These are phyloP conservation scores for Caradrina clavipalpis DNA, from an alignment of 2,888 invertebrate species.

Conservation along the genomic window DNA sequence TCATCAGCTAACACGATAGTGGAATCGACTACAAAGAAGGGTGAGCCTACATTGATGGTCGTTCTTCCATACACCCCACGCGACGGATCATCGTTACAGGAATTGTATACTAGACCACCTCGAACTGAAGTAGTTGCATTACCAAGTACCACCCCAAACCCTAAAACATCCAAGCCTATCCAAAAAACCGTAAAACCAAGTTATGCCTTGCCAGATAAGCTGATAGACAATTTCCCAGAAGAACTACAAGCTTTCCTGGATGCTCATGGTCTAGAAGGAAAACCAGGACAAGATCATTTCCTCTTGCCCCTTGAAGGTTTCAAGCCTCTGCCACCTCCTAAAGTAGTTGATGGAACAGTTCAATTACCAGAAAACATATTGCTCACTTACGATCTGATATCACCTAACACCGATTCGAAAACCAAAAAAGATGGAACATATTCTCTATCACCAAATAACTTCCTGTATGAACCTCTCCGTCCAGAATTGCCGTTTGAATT, in stretches of 20 bases:
- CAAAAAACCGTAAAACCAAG: conserved; percentile 72
- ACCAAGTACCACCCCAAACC: conserved; percentile 76
- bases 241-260: conserved; percentile 85
- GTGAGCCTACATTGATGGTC: conserved; percentile 90
- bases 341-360: conserved; percentile 81
- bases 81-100: conserved; percentile 90
- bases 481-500: conserved; percentile 83
- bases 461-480: conserved; percentile 82
- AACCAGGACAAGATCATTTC: conserved; percentile 83
- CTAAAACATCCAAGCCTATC: conserved; percentile 69
- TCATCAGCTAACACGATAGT: conserved; percentile 62
- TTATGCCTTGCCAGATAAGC: conserved; percentile 70
- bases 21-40: conserved; percentile 78
- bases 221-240: conserved; percentile 77
- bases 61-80: conserved; percentile 92
- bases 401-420: conserved; percentile 73
- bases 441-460: conserved; percentile 74
- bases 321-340: conserved; percentile 85
- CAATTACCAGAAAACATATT: conserved; percentile 86
- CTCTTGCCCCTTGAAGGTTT: conserved; percentile 86
- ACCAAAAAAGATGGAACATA: conserved; percentile 64
- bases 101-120: conserved; percentile 93
- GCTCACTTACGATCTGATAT: conserved; percentile 83
- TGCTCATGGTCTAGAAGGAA: conserved; percentile 82
- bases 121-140: conserved; percentile 90